Conservation (phyloP, 1,140 invertebrate genomes). For the Musca vetustissima region DNA sequence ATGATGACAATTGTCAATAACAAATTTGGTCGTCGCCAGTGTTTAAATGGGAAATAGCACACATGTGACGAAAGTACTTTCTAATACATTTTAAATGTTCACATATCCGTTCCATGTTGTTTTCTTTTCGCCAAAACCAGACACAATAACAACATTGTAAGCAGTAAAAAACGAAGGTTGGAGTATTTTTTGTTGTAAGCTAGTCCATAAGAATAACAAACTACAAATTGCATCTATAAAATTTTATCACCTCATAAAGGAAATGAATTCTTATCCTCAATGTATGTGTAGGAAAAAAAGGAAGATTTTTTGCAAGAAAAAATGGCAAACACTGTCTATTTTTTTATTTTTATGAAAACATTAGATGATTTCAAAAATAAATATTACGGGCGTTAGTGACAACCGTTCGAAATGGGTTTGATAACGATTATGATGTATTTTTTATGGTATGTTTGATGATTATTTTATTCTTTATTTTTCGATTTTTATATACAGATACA, state of each 20-base stretch:
- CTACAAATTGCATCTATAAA: constrained; percentile 54
- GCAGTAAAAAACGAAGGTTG: background rate
- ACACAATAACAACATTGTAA: background rate
- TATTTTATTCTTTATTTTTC: too few species aligned
- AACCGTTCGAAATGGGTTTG: too few species aligned
- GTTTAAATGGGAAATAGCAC: background rate
- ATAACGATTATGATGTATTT: too few species aligned
- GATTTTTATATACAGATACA: too few species aligned
- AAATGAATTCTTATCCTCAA: constrained; percentile 42
- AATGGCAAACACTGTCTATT: too few species aligned
- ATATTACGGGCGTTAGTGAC: too few species aligned
- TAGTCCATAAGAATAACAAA: constrained; percentile 44
- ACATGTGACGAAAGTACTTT: constrained; percentile 17
- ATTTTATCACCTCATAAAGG: constrained; percentile 54
- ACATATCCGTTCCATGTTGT: background rate
- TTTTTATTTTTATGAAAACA: constrained; percentile 1
- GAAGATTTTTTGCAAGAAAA: too few species aligned
- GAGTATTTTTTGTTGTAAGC: constrained; percentile 19
- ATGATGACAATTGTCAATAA: too few species aligned
- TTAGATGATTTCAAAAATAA: constrained; percentile 6
- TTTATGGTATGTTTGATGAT: too few species aligned
- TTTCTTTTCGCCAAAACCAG: background rate
- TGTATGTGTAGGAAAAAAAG: too few species aligned
- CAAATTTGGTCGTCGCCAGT: too few species aligned
- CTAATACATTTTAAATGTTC: constrained; percentile 22